phyloP scores from a whole-genome alignment of 1,140 invertebrate species.

The Dufourea novaeangliae region DNA sequence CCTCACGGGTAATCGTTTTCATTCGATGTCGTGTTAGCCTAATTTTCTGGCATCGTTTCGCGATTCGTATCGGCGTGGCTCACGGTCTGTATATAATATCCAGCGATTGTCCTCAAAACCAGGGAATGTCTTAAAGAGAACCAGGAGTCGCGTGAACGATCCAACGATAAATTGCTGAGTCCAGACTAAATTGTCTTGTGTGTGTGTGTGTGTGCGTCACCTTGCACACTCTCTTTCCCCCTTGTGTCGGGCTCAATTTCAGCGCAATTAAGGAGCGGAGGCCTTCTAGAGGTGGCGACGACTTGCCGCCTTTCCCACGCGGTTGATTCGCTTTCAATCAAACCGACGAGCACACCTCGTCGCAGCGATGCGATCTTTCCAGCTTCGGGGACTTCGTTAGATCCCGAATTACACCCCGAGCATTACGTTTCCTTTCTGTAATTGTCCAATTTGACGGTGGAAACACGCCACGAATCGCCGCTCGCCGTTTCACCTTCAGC shows the following conservation, averaged over 20 bases:
- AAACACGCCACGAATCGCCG: conserved; percentile 20
- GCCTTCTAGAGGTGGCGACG: neutral
- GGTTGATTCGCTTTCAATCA: conserved; percentile 27
- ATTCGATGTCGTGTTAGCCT: neutral
- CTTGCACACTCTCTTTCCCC: neutral
- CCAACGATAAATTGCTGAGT: conserved; percentile 39
- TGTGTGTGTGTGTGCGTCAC: neutral
- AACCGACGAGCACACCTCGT: neutral
- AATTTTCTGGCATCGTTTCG: conserved; percentile 18
- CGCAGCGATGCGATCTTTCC: conserved; percentile 15
- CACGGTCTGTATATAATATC: neutral
- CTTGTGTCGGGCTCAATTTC: conserved; percentile 1
- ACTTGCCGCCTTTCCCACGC: conserved; percentile 51
- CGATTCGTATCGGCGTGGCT: conserved; percentile 53
- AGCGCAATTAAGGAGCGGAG: conserved; percentile 24
- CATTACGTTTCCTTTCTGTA: conserved; percentile 40
- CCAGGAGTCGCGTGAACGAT: conserved; percentile 38
- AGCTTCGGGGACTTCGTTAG: conserved; percentile 19
- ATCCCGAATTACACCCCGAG: conserved; percentile 22
- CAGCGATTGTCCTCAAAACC: neutral
- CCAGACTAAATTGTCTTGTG: conserved; percentile 26
- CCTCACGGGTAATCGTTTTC: neutral
- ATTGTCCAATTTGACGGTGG: conserved; percentile 51
- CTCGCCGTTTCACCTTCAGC: neutral
- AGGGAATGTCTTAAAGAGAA: neutral